Evolutionary conservation across 2,888 invertebrate species (phyloP).

Genomic region (Nephrotoma appendiculata): DNA sequence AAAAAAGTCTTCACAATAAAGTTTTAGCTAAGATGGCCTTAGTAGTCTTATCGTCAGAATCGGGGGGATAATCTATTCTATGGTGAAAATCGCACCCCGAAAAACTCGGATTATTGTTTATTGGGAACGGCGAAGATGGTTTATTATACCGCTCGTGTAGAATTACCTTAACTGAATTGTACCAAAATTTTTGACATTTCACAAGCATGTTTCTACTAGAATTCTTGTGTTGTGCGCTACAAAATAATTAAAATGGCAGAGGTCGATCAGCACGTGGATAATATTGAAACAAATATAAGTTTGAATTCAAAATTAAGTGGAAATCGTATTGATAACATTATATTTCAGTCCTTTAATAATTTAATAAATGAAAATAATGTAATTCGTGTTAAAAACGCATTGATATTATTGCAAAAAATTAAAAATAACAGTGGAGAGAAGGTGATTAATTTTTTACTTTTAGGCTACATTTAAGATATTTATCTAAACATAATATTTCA

Average conservation of each 20-base stretch:
- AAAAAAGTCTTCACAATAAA: no score
- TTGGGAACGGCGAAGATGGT: no score
- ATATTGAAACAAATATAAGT: background rate
- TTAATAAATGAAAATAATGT: conserved; percentile 19
- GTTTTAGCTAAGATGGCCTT: no score
- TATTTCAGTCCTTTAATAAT: conserved; percentile 21
- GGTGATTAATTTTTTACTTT: conserved; percentile 13
- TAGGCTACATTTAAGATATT: background rate
- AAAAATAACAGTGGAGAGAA: conserved; percentile 18
- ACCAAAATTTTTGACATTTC: background rate
- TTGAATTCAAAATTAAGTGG: background rate
- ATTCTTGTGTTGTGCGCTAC: background rate
- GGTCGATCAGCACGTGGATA: conserved; percentile 3
- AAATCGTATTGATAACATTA: conserved; percentile 16
- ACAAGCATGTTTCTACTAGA: background rate
- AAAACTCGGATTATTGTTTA: no score
- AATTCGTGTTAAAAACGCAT: conserved; percentile 18
- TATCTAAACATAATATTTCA: background rate
- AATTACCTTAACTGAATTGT: background rate
- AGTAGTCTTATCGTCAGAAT: no score
- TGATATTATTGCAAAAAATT: conserved; percentile 18
- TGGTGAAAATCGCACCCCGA: no score
- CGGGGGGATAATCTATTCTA: no score
- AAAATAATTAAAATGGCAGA: conserved; percentile 1
- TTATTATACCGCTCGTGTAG: no score